These are phyloP conservation scores for Cecropterus lyciades DNA, from an alignment of 1,140 invertebrate species.

Conservation along the genomic window DNA sequence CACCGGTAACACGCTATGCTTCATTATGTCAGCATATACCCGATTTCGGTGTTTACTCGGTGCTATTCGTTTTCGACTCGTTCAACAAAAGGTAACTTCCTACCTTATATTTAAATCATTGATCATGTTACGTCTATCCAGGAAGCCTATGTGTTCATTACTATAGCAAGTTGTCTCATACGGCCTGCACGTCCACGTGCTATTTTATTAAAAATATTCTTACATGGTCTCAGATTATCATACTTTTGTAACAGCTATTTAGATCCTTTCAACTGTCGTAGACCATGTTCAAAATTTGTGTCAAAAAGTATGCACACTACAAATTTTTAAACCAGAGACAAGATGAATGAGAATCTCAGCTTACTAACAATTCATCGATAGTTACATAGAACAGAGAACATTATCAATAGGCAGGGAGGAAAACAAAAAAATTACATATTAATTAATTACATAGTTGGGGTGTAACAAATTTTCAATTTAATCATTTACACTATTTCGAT, in stretches of 20 bases:
- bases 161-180: slow-evolving; percentile 40
- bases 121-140: slow-evolving; percentile 42
- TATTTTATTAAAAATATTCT: background rate
- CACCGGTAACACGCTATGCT: slow-evolving; percentile 65
- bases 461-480: background rate
- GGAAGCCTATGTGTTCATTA: slow-evolving; percentile 58
- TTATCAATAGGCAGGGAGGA: background rate
- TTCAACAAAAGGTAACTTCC: slow-evolving; percentile 25
- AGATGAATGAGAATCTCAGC: slow-evolving; percentile 21
- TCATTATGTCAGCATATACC: slow-evolving; percentile 50
- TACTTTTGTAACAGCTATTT: background rate
- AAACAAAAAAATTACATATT: background rate
- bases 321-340: slow-evolving; percentile 2
- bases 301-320: background rate
- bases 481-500: background rate
- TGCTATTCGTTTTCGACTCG: slow-evolving; percentile 67
- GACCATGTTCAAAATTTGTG: background rate
- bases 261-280: background rate
- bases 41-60: slow-evolving; percentile 69
- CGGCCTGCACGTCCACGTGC: background rate
- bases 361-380: slow-evolving; percentile 5
- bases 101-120: slow-evolving; percentile 40
- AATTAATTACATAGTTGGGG: background rate
- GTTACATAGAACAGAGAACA: background rate
- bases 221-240: background rate